Evolutionary conservation across 2,797 vertebrate species (phyloP), one percentile per base, ranked within the genome.

Genomic region (Gallinago stenura): DNA sequence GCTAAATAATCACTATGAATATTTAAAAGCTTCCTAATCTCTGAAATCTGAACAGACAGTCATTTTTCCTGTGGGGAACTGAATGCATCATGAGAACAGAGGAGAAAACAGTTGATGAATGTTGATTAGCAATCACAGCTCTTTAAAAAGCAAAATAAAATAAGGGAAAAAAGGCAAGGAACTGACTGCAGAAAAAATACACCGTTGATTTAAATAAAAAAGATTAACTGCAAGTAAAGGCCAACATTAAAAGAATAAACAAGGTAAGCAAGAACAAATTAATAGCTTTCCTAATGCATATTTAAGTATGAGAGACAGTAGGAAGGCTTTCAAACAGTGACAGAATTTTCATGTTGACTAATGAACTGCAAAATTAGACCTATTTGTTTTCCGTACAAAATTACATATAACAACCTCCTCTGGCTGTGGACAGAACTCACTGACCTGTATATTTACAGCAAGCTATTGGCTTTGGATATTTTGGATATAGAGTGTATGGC

Each of bases 1-100:
- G 66, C 73, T 95, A 84, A 94, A 78, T 87, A 89, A 87, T 76
- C 69, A 77, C n/a, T 39, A 79, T 39, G 72, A 82, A 83, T 87
- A 93, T 61, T 95, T 58, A 72, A 88, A 82, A 71, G 43, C n/a
- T 71, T 80, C 57, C 31, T 64, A 58, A 45, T 77, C 73, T 86
- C 71, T 66, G 85, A 80, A 94, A 87, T 85, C 39, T 93, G 69
- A 81, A 81, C 24, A 87, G 51, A 1, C 33, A 87, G 82, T 24
- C 31, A 53, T 69, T 93, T 85, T 84, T 86, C 30, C 50, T 81
- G 25, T 46, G 61, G 89, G 60, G 30, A 96, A 46, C 70, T 57
- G 50, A 87, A 78, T 64, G 37, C n/a, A 69, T 92, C 21, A 85
- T 21, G 41, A 94, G 68, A 94, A 84, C 30, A 87, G 20, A 51